phyloP scores from a whole-genome alignment of 2,113 vertebrate genomes.

The Sylvia atricapilla region DNA sequence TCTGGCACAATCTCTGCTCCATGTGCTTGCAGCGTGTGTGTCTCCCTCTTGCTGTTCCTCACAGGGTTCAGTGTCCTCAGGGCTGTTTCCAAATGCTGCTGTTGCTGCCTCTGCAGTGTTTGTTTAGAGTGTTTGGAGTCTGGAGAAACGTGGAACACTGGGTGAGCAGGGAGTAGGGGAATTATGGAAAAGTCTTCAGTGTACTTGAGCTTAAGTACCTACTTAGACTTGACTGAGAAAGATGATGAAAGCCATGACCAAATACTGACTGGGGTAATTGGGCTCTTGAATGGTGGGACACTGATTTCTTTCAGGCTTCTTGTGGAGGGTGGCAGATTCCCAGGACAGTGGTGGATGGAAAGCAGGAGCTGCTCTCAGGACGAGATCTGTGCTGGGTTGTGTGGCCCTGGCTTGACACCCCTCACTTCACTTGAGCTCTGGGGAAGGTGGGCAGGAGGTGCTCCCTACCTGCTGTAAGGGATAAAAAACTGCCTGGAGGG shows the following conservation, averaged over 20 bases:
- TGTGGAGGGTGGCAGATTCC: not conserved
- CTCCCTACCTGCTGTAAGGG: not conserved
- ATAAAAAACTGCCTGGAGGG: not conserved
- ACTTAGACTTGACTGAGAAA: not conserved
- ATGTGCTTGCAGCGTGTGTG: fast-evolving
- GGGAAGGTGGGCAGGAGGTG: no score
- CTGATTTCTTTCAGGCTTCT: fast-evolving
- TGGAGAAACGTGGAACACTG: fast-evolving
- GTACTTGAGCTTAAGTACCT: not conserved
- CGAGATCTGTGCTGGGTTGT: not conserved
- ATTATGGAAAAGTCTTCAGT: fast-evolving
- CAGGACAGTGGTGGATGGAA: fast-evolving
- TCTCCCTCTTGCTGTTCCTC: not conserved
- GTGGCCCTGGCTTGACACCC: not conserved
- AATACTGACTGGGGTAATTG: not conserved
- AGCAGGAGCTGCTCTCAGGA: not conserved
- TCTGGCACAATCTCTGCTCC: not conserved
- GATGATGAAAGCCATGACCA: not conserved
- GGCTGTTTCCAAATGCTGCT: not conserved
- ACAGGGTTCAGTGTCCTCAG: not conserved
- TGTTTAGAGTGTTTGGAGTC: not conserved
- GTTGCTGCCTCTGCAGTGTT: not conserved
- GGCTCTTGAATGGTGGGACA: not conserved
- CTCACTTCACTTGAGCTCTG: fast-evolving
- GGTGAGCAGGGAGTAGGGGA: not conserved